A percentile compares a stretch with the other conserved stretches of the same genome.
Evolutionary conservation across 2,113 vertebrate species (phyloP).

Genomic region (Megaptera novaeangliae): DNA sequence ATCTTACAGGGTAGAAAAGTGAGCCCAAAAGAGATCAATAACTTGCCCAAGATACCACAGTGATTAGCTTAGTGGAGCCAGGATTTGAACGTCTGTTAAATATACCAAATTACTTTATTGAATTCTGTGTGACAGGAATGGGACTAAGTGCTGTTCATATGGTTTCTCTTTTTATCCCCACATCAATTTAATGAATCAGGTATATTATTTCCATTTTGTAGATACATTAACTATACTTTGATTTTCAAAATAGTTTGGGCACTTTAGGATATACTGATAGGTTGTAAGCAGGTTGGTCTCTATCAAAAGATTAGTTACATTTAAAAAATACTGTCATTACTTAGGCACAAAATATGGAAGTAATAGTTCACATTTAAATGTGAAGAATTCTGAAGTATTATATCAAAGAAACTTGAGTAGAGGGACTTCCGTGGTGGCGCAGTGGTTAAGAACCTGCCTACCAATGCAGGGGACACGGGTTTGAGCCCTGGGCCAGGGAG

Average conservation of each 20-base stretch:
- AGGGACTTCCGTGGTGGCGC: no score
- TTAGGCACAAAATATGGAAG: not conserved
- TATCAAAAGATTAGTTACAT: not conserved
- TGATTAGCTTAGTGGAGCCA: not conserved
- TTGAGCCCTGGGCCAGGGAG: no score
- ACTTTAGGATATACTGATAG: not conserved
- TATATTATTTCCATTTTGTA: not conserved
- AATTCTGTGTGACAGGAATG: not conserved
- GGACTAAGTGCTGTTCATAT: not conserved
- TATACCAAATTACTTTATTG: not conserved
- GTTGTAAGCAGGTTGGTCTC: not conserved
- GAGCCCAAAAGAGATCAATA: not conserved
- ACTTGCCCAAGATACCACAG: not conserved
- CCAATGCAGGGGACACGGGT: no score
- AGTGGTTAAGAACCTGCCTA: no score
- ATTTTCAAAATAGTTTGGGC: constrained; percentile 14
- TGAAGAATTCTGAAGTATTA: not conserved
- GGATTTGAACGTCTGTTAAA: not conserved
- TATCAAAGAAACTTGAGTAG: not conserved
- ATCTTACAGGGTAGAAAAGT: not conserved
- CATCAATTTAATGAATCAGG: not conserved
- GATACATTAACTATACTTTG: not conserved
- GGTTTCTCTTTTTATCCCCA: not conserved
- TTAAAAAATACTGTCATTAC: not conserved
- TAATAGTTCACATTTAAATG: not conserved